Evolutionary conservation across 2,113 vertebrate species (phyloP), one percentile per base, ranked within the genome.

Genomic region (Climacteris rufus): DNA sequence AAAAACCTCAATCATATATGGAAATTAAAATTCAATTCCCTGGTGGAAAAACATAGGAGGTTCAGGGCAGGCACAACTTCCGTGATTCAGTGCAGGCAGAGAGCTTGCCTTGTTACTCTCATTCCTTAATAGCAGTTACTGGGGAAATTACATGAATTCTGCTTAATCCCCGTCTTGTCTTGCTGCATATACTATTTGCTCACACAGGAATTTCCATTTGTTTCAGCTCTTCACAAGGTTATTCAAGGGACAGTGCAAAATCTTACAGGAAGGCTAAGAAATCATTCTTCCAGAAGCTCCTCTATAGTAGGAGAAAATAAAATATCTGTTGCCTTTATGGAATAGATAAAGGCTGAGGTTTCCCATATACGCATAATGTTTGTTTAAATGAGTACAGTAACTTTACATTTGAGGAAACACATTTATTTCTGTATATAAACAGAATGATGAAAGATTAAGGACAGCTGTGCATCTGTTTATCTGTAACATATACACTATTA

Each of bases 341-440:
- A 72, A 72, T 40, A 86, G 88, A 96, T 87, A 87, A 81, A 88
- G 56, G 47, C 59, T 78, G 76, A 93, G 44, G 22, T 92, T 96
- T 94, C 78, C 90, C 90, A 52, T 87, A 70, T 45, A 72, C 39
- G 35, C 0, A 0, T 30, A 75, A 37, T 42, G 42, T 94, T 92
- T 94, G 88, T 88, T 96, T 94, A 88, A 94, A 88, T 66, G n/a
- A 74, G 44, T 86, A 86, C 60, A 71, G 64, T 93, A 68, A 96
- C 72, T 86, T 93, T 53, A 86, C 57, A 56, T 93, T 90, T 78
- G 68, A 93, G 90, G 92, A 97, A 96, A 82, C 85, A 70, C 89
- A 75, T 96, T 96, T 95, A 89, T 94, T 91, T 90, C 80, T 84
- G 52, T 68, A 47, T 76, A 90, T 93, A 95, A 96, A 96, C 88